Evolutionary conservation across 2,113 vertebrate genomes (phyloP).

Genomic region (Podiceps cristatus): DNA sequence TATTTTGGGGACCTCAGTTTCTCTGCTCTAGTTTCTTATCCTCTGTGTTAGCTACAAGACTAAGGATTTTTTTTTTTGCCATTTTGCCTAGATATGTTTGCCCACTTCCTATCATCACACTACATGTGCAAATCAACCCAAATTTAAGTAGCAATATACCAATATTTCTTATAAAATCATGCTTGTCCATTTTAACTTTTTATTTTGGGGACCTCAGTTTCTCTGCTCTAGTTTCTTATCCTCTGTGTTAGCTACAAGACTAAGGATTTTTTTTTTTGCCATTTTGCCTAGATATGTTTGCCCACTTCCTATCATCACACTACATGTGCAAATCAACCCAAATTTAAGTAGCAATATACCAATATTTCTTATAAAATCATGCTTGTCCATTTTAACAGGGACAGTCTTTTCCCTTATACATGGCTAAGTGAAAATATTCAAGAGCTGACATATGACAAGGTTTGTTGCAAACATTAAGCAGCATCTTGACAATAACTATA

Average conservation of each 20-base stretch:
- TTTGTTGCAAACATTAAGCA: conserved; percentile 78
- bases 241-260: not conserved
- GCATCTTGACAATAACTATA: conserved; percentile 83
- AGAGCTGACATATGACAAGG: conserved; percentile 74
- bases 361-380: not conserved
- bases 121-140: not conserved
- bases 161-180: not conserved
- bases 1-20: too few relatives aligned
- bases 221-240: not conserved
- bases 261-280: not conserved
- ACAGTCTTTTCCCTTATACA: not conserved
- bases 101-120: not conserved
- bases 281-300: not conserved
- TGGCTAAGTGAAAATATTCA: conserved; percentile 53
- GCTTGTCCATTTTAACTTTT: not conserved
- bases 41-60: too few relatives aligned
- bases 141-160: not conserved
- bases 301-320: not conserved
- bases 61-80: too few relatives aligned
- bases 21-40: too few relatives aligned
- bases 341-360: not conserved
- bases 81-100: not conserved
- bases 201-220: not conserved
- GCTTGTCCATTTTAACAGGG: not conserved
- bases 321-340: not conserved